Evolutionary conservation across 2,888 invertebrate genomes (phyloP), one percentile per base, ranked within the genome.

Genomic region (Spodoptera exigua): DNA sequence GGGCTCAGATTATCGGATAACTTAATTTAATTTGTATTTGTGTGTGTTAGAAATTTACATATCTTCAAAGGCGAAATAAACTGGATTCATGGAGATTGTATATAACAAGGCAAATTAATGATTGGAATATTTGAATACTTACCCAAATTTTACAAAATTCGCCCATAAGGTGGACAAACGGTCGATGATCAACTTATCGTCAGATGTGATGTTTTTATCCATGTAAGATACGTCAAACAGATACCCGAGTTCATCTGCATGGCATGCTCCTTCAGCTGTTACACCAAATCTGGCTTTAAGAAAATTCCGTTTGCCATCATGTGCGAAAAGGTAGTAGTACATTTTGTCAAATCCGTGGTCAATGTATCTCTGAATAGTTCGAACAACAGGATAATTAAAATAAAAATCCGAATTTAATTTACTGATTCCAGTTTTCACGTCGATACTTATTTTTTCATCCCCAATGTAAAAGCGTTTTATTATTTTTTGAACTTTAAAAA

Each of bases 281-380:
- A 83, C 36, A 63, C 82, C 81, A 32, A 72, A 36, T 61, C 54
- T 64, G 2, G 66, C 54, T 62, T 86, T 87, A 0, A 77, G 53
- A 53, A 81, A 82, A 46, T 88, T 87, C 56, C 84, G 83, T 0
- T 62, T 76, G 3, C 89, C 88, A 11, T 68, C 74, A 39, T 88
- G 87, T 0, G 80, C 78, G 58, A 90, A 90, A 37, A 87, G 43
- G 27, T 87, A 90, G 41, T 82, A 80, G 54, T 78, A 88, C 16
- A 88, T 58, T 0, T 76, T 57, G 4, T 56, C 55, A 2, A 74
- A 79, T 27, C 75, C 82, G 45, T 70, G 79, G 32, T 74, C 64
- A 3, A 87, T 21, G 57, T 83, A 88, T 44, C 77, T 81, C 14
- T 75, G 65, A 10, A 89, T 65, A 47, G 70, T 79, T 70, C 82